Conservation (phyloP, 2,113 vertebrate genomes). For the Mesoclemmys tuberculata region DNA sequence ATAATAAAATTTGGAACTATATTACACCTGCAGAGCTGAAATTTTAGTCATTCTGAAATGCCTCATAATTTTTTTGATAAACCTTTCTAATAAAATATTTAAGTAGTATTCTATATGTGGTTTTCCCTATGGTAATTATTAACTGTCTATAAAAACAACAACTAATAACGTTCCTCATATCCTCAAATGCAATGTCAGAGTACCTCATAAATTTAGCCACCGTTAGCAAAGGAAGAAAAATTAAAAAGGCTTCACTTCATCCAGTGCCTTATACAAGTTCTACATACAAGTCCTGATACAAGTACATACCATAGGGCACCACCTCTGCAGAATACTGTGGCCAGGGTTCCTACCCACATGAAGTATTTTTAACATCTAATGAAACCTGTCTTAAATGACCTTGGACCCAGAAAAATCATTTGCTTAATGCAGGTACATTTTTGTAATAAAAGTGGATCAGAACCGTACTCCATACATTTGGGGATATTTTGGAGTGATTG, state of each 20-base stretch:
- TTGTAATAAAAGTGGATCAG: background rate
- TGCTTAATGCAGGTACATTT: background rate
- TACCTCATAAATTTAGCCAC: background rate
- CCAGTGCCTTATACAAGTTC: background rate
- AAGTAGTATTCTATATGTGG: background rate
- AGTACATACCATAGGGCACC: background rate
- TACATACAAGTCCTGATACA: too few relatives aligned
- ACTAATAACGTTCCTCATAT: background rate
- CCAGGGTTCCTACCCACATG: background rate
- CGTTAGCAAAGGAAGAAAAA: background rate
- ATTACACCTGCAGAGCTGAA: slow-evolving; percentile 16
- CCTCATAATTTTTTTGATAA: slow-evolving; percentile 1
- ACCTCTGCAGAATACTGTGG: background rate
- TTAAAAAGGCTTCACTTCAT: background rate
- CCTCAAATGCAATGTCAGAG: background rate
- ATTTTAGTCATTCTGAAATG: slow-evolving; percentile 1
- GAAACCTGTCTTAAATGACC: background rate
- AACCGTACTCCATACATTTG: background rate
- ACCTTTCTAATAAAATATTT: slow-evolving; percentile 37
- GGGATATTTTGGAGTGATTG: background rate
- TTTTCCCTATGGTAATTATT: background rate
- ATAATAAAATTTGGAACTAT: background rate
- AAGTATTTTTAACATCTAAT: background rate
- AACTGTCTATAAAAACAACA: background rate
- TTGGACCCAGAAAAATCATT: background rate